phyloP scores from a whole-genome alignment of 2,113 vertebrate genomes.

The Microcebus murinus region DNA sequence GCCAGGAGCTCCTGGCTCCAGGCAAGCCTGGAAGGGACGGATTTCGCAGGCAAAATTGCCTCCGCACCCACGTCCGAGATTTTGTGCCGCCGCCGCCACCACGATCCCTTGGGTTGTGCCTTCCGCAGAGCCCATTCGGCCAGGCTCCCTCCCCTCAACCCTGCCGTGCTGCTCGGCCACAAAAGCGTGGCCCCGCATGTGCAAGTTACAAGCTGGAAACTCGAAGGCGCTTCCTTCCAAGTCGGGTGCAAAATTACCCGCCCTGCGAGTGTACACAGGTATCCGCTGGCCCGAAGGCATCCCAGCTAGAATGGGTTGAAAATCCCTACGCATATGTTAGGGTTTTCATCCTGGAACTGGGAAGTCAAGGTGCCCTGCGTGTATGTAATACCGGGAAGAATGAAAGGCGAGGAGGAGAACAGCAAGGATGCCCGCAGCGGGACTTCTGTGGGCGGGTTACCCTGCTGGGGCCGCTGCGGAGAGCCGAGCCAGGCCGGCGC shows the following conservation, averaged over 20 bases:
- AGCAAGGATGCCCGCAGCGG: fast-evolving
- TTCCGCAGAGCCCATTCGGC: not conserved
- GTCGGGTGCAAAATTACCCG: fast-evolving
- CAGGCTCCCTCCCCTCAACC: not conserved
- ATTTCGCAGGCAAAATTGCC: not conserved
- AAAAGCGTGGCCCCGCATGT: fast-evolving
- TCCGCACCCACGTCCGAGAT: fast-evolving
- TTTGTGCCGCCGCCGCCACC: fast-evolving
- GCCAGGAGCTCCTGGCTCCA: not conserved
- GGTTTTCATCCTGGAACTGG: not conserved
- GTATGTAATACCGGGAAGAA: not conserved
- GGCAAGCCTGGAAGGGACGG: not conserved
- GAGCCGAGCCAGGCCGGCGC: fast-evolving
- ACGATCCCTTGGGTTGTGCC: fast-evolving
- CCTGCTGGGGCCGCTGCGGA: fast-evolving
- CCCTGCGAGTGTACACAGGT: fast-evolving
- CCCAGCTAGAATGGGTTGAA: not conserved
- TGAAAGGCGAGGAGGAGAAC: not conserved
- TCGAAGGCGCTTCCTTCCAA: not conserved
- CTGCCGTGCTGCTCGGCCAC: fast-evolving
- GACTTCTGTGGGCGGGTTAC: not conserved
- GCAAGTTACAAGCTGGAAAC: not conserved
- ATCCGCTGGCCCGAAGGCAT: fast-evolving
- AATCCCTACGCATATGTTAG: fast-evolving
- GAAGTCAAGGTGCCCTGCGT: not conserved